Conservation (phyloP, 2,888 invertebrate genomes). For the Perdita meconis region DNA sequence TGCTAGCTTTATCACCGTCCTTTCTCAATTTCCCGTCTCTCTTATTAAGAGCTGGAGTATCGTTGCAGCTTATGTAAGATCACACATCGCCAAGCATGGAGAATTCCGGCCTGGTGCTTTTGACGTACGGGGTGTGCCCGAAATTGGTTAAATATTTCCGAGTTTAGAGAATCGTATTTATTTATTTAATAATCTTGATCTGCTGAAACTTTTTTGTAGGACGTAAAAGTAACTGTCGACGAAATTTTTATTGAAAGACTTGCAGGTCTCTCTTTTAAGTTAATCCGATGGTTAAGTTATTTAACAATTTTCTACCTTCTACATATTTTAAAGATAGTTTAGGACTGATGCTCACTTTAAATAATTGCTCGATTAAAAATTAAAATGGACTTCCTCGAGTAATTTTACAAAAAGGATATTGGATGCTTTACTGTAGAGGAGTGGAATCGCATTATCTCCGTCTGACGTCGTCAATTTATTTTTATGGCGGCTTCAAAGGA, state of each 20-base stretch:
- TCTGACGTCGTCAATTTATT: neutral
- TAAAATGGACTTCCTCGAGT: neutral
- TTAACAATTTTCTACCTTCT: too few species aligned
- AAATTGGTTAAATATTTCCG: neutral
- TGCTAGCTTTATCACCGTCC: slow-evolving; percentile 4
- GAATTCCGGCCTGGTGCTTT: neutral
- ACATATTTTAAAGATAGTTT: too few species aligned
- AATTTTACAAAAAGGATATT: neutral
- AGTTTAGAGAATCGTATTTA: neutral
- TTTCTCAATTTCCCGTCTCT: slow-evolving; percentile 7
- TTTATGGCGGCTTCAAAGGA: neutral
- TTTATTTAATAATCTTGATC: neutral
- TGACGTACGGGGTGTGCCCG: neutral
- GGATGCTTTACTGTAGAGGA: neutral
- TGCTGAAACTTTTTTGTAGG: too few species aligned
- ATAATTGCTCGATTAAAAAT: neutral
- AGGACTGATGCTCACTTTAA: too few species aligned
- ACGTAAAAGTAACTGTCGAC: too few species aligned
- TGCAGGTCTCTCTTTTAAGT: too few species aligned
- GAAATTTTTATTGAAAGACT: too few species aligned
- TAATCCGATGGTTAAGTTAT: too few species aligned
- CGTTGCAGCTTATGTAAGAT: neutral
- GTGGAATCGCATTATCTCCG: neutral
- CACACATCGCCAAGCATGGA: neutral
- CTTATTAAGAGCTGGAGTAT: neutral